Evolutionary conservation across 2,113 vertebrate species (phyloP).

Genomic region (Pungitius pungitius): DNA sequence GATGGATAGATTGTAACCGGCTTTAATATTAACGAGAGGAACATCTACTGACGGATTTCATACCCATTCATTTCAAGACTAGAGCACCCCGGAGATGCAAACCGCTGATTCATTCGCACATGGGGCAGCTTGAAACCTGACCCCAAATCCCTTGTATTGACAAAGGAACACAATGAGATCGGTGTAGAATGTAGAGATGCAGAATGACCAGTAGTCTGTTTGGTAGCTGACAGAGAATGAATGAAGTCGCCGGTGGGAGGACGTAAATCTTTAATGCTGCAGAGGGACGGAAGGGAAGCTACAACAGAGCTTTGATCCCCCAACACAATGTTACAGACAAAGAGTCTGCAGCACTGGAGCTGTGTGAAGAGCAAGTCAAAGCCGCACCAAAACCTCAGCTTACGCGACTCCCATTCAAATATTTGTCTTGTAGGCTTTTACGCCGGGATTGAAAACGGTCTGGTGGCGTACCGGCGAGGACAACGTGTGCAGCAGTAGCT

Average conservation of each 20-base stretch:
- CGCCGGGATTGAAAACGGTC: slow-evolving; percentile 15
- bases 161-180: not conserved
- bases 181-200: too few species aligned
- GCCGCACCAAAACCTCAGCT: slow-evolving; percentile 20
- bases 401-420: slow-evolving; percentile 37
- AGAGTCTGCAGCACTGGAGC: slow-evolving; percentile 10
- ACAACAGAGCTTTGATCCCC: slow-evolving; percentile 28
- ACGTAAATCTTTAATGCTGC: slow-evolving; percentile 41
- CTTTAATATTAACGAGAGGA: too few species aligned
- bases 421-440: slow-evolving; percentile 18
- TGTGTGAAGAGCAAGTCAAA: slow-evolving; percentile 8
- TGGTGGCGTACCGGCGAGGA: slow-evolving; percentile 13
- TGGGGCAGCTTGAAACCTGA: not conserved
- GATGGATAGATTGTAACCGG: not conserved
- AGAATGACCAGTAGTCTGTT: not conserved
- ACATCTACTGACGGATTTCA: too few species aligned
- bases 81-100: too few species aligned
- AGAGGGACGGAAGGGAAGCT: not conserved
- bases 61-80: too few species aligned
- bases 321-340: slow-evolving; percentile 17
- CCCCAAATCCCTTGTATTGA: not conserved
- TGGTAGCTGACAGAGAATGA: not conserved
- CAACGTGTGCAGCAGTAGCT: slow-evolving; percentile 24
- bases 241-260: not conserved
- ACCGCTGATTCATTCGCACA: not conserved